Evolutionary conservation across 2,888 invertebrate species (phyloP).

Genomic region (Lymantria monacha): DNA sequence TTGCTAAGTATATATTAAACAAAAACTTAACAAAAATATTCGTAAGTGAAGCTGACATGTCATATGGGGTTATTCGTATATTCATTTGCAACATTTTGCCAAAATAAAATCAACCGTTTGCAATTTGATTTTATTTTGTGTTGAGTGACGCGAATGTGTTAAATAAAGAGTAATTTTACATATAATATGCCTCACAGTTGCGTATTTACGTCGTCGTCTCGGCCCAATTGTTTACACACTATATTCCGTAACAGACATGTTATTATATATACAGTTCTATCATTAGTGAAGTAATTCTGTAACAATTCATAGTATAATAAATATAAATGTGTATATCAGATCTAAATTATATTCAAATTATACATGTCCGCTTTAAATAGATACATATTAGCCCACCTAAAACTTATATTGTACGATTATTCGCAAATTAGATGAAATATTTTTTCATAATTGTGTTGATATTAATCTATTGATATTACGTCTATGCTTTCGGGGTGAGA

Average conservation of each 20-base stretch:
- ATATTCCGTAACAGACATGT: slow-evolving; percentile 17
- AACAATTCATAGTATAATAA: slow-evolving; percentile 43
- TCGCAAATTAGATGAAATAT: slow-evolving; percentile 73
- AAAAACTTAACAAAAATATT: background rate
- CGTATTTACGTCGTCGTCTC: slow-evolving; percentile 6
- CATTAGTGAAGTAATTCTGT: slow-evolving; percentile 48
- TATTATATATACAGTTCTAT: slow-evolving; percentile 37
- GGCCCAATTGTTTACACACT: slow-evolving; percentile 19
- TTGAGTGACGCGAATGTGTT: background rate
- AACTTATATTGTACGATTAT: slow-evolving; percentile 65
- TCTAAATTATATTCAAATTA: slow-evolving; percentile 52
- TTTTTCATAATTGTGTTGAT: slow-evolving; percentile 75
- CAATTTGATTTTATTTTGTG: background rate
- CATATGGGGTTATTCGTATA: background rate
- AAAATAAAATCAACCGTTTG: background rate
- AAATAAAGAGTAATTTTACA: slow-evolving; percentile 9
- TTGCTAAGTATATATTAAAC: slow-evolving; percentile 15
- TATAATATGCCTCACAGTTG: slow-evolving; percentile 11
- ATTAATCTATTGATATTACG: slow-evolving; percentile 37
- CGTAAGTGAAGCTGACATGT: background rate
- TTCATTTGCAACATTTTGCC: background rate
- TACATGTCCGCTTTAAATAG: slow-evolving; percentile 59
- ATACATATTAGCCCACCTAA: slow-evolving; percentile 62
- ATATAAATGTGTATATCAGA: slow-evolving; percentile 47
- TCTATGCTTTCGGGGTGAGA: slow-evolving; percentile 28